phyloP scores from a whole-genome alignment of 2,797 vertebrate species.

The Pipistrellus pipistrellus region DNA sequence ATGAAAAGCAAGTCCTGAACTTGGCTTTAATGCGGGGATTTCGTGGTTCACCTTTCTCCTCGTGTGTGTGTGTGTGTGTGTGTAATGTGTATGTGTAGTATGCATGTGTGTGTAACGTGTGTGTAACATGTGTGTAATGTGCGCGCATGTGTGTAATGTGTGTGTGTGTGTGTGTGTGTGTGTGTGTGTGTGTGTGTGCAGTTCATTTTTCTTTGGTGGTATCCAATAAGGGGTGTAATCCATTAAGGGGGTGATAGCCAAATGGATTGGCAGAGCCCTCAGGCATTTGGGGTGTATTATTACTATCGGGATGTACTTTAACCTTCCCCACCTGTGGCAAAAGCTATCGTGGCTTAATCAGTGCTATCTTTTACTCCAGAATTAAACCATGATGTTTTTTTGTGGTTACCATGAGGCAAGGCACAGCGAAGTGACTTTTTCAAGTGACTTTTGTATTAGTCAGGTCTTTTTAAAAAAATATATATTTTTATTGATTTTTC shows the following conservation, averaged over 20 bases:
- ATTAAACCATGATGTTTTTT: not conserved
- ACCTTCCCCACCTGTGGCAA: slow-evolving; percentile 23
- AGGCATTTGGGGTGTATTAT: slow-evolving; percentile 60
- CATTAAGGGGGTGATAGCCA: not conserved
- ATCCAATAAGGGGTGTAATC: not conserved
- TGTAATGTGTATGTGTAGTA: no score
- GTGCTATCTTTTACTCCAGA: not conserved
- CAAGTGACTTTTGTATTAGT: not conserved
- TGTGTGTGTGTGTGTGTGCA: no score
- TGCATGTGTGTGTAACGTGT: no score
- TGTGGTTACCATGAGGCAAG: not conserved
- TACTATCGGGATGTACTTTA: slow-evolving; percentile 66
- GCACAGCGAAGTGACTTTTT: not conserved
- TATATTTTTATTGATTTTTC: no score
- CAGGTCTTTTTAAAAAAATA: no score
- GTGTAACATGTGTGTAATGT: no score
- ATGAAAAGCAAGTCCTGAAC: slow-evolving; percentile 66
- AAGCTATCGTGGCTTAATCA: not conserved
- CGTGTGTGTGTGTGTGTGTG: no score
- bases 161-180: no score
- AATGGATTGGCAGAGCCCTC: slow-evolving; percentile 36
- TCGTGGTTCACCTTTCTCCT: slow-evolving; percentile 61
- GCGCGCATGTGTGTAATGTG: no score
- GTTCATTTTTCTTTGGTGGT: slow-evolving; percentile 64
- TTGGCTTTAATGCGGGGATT: slow-evolving; percentile 63